A percentile compares a stretch with the other conserved stretches of the same genome.
Evolutionary conservation across 2,113 vertebrate genomes (phyloP).

Genomic region (Ardeotis arabs): DNA sequence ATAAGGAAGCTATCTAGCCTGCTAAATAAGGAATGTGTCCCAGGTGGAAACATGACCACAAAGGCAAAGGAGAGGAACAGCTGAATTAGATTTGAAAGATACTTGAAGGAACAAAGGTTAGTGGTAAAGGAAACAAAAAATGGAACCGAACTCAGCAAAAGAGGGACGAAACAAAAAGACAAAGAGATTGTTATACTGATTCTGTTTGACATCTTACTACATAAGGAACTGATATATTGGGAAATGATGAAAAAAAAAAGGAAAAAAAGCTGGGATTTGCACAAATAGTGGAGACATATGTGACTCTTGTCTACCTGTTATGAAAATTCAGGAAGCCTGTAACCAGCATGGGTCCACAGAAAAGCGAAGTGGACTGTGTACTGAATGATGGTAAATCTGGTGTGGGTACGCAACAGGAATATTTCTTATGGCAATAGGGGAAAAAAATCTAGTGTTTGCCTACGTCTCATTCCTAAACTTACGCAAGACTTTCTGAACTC

Average conservation of each 20-base stretch:
- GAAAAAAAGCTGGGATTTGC: not conserved
- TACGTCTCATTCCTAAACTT: not conserved
- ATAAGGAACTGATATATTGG: not conserved
- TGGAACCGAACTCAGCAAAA: not conserved
- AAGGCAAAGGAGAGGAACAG: not conserved
- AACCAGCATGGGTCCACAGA: not conserved
- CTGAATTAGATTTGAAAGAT: not conserved
- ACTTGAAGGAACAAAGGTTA: not conserved
- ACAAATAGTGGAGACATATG: not conserved
- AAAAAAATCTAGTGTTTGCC: not conserved
- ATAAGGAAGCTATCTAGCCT: not conserved
- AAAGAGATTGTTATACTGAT: not conserved
- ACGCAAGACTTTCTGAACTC: not conserved
- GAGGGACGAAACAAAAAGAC: not conserved
- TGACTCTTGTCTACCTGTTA: not conserved
- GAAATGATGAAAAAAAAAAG: not conserved
- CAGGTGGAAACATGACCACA: not conserved
- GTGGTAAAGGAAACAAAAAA: not conserved
- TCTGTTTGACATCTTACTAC: not conserved
- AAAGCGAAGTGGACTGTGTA: fast-evolving
- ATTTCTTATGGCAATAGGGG: not conserved
- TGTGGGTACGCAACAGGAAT: not conserved
- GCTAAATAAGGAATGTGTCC: not conserved
- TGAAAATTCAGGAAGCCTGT: not conserved
- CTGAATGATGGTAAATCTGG: not conserved